A percentile compares a stretch with the other conserved stretches of the same genome.
These are phyloP conservation scores for Drosophila borborema DNA, from an alignment of 2,888 invertebrate genomes.

Conservation along the genomic window DNA sequence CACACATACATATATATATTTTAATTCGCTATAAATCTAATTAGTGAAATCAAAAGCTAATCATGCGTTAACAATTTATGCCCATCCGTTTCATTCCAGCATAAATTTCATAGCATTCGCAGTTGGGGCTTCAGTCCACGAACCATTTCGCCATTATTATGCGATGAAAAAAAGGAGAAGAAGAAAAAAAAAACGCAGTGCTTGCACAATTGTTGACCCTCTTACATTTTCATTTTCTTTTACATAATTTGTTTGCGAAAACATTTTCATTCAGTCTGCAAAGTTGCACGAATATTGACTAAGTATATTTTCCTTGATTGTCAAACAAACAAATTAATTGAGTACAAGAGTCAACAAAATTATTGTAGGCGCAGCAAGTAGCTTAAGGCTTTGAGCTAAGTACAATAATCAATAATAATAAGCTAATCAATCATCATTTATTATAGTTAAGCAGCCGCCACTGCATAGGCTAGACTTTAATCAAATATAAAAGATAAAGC, in stretches of 20 bases:
- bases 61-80: conserved; percentile 80
- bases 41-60: conserved; percentile 77
- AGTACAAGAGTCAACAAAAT: not conserved
- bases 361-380: not conserved
- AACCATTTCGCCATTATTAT: conserved; percentile 41
- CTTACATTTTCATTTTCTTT: conserved; percentile 28
- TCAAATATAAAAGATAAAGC: not conserved
- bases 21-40: conserved; percentile 79
- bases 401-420: not conserved
- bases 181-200: conserved; percentile 42
- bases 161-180: no score
- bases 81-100: conserved; percentile 66
- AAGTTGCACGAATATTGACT: not conserved
- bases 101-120: conserved; percentile 28
- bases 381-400: not conserved
- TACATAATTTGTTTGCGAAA: conserved; percentile 52
- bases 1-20: conserved; percentile 28
- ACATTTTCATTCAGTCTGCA: conserved; percentile 32
- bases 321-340: conserved; percentile 13
- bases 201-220: conserved; percentile 55
- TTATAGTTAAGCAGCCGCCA: not conserved
- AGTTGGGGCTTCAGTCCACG: not conserved
- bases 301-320: not conserved
- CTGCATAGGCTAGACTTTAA: not conserved
- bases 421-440: not conserved